Evolutionary conservation across 30 jellyfish, hydroid and myxozoan genomes (phyloP), one percentile per base, ranked within the genome.

Genomic region (Calvadosia cruxmelitensis): DNA sequence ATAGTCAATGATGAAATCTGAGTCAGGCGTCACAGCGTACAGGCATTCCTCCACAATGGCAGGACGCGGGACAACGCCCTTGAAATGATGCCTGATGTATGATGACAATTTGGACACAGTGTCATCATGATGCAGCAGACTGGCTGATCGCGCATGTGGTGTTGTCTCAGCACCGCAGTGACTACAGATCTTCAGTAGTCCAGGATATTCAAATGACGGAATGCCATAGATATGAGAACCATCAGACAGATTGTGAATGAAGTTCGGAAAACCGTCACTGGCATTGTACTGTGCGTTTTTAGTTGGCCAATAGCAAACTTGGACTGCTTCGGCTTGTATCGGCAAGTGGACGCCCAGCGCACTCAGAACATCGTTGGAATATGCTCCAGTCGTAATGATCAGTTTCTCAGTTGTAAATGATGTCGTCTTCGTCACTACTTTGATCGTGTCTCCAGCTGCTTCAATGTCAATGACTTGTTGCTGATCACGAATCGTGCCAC

Each of bases 11-110:
- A 85, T 72, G 53, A 78, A 85, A 50, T 85, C 86, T 27, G 67
- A 82, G 74, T 85, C 96, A 2, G 94, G 96, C 12, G 96, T 85
- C 75, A 78, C 96, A 31, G 93, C 67, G 36, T 85, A 85, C 83
- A 71, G 53, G 62, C 96, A 85, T 26, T 74, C 68, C n/a, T 85
- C 96, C 57, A 85, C 82, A 29, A 85, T 74, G 28, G 75, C 34
- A 5, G 96, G 93, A 49, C 68, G 70, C 13, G 33, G 34, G 0
- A 63, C 79, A 30, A 85, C 93, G 3, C 85, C 81, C 49, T 67
- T 69, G 71, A 78, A 77, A 64, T 69, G 68, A n/a, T 36, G 29
- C 31, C 35, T 72, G 42, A 85, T 53, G 51, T 77, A 78, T 10
- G 66, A 53, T 13, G 80, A 72, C 78, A 34, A 73, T 69, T 52